Conservation (phyloP, 1,140 invertebrate genomes). For the Colletes gigas region DNA sequence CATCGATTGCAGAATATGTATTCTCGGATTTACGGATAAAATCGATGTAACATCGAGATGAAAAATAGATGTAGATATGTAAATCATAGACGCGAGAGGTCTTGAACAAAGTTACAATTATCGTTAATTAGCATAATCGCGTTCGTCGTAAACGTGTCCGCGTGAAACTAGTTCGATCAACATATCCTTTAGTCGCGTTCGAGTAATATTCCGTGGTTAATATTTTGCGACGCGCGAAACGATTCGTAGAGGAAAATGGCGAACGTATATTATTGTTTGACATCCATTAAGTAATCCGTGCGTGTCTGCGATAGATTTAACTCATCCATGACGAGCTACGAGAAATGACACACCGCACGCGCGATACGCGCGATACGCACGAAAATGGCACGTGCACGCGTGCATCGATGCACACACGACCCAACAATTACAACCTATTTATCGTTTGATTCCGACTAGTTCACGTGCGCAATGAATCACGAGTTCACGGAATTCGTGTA, state of each 20-base stretch:
- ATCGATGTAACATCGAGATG: neutral
- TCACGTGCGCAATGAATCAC: conserved; percentile 9
- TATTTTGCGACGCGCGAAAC: neutral
- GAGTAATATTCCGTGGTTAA: conserved; percentile 7
- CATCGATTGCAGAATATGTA: no score
- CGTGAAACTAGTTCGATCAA: neutral
- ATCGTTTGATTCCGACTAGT: neutral
- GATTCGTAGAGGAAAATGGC: neutral
- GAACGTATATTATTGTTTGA: conserved; percentile 22
- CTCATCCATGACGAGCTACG: neutral
- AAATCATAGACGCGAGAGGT: neutral
- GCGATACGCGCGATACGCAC: neutral
- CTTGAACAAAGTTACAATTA: neutral
- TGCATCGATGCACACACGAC: neutral
- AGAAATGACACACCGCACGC: neutral
- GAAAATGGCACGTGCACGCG: neutral
- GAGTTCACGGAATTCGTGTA: neutral
- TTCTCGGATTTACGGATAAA: no score
- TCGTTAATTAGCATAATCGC: neutral
- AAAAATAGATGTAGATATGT: neutral
- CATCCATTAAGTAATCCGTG: conserved; percentile 24
- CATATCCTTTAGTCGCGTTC: neutral
- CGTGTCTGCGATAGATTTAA: neutral
- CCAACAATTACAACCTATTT: conserved; percentile 6
- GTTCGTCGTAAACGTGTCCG: neutral